These are phyloP conservation scores for Pegea sp. DNA, from an alignment of 23 tunicate genomes.

Conservation along the genomic window DNA sequence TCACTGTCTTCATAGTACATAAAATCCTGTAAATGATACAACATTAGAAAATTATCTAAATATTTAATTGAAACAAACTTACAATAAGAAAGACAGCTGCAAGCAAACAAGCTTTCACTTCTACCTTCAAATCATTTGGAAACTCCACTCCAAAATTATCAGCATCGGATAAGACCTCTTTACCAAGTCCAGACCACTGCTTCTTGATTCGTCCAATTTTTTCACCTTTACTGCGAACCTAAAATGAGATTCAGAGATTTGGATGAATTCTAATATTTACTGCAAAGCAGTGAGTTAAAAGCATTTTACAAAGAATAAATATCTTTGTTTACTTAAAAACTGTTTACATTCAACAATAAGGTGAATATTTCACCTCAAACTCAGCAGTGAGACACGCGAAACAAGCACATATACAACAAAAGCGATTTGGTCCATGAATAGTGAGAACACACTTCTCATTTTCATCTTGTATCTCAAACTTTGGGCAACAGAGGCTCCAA, in stretches of 20 bases:
- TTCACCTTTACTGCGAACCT: constrained; percentile 80
- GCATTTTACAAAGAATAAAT: too few relatives aligned
- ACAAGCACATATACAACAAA: constrained; percentile 55
- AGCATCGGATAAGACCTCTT: constrained; percentile 86
- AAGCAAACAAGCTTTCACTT: constrained; percentile 59
- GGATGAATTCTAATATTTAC: too few relatives aligned
- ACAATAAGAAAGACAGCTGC: constrained; percentile 89
- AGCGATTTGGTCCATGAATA: constrained; percentile 74
- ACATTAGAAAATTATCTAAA: too few relatives aligned
- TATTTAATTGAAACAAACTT: constrained; percentile 13
- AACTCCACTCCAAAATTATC: constrained; percentile 97
- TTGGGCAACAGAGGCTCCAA: constrained; percentile 51
- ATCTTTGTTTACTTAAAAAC: too few relatives aligned
- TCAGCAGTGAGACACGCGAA: too few relatives aligned
- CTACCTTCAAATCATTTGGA: constrained; percentile 97
- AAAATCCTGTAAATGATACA: too few relatives aligned
- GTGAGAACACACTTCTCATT: constrained; percentile 51
- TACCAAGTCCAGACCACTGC: constrained; percentile 91
- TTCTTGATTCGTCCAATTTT: constrained; percentile 84
- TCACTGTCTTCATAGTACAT: too few relatives aligned
- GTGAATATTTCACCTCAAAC: constrained; percentile 37
- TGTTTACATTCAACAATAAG: not conserved
- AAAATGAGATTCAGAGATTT: constrained; percentile 1
- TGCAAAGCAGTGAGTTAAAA: too few relatives aligned
- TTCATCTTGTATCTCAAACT: constrained; percentile 65